A percentile compares a stretch with the other conserved stretches of the same genome.
phyloP scores from a whole-genome alignment of 1,140 invertebrate genomes.

The Tetragonula clypearis region DNA sequence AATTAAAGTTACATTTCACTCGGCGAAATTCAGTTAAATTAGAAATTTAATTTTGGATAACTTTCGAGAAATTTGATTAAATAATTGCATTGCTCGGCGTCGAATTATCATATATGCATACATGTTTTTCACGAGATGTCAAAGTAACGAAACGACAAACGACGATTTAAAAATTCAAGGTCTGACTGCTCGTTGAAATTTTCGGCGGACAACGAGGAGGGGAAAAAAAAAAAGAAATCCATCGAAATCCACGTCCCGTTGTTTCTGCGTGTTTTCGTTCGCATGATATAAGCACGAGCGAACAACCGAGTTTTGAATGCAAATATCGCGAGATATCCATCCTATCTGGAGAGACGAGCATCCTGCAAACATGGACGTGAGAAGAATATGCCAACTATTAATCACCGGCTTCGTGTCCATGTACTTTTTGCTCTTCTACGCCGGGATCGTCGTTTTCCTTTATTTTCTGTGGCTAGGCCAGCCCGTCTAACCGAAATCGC shows the following conservation, averaged over 20 bases:
- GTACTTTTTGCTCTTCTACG: slow-evolving; percentile 78
- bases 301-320: slow-evolving; percentile 14
- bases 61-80: not conserved
- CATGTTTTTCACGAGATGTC: not conserved
- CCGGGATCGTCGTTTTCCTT: slow-evolving; percentile 66
- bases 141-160: not conserved
- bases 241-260: not conserved
- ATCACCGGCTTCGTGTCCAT: slow-evolving; percentile 71
- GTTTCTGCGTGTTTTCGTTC: slow-evolving; percentile 20
- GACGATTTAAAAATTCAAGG: not conserved
- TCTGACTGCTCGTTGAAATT: not conserved
- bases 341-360: slow-evolving; percentile 1
- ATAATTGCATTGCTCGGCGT: too few species aligned
- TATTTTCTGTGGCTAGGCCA: slow-evolving; percentile 69
- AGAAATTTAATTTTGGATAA: not conserved
- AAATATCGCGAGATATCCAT: slow-evolving; percentile 42
- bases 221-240: not conserved
- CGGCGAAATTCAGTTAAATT: not conserved
- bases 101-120: not conserved
- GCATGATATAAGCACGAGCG: slow-evolving; percentile 25
- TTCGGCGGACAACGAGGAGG: not conserved
- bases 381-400: slow-evolving; percentile 71
- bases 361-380: slow-evolving; percentile 67
- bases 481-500: too few species aligned
- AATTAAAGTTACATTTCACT: too few species aligned